phyloP scores from a whole-genome alignment of 2,797 vertebrate genomes.

The Megalops cyprinoides region DNA sequence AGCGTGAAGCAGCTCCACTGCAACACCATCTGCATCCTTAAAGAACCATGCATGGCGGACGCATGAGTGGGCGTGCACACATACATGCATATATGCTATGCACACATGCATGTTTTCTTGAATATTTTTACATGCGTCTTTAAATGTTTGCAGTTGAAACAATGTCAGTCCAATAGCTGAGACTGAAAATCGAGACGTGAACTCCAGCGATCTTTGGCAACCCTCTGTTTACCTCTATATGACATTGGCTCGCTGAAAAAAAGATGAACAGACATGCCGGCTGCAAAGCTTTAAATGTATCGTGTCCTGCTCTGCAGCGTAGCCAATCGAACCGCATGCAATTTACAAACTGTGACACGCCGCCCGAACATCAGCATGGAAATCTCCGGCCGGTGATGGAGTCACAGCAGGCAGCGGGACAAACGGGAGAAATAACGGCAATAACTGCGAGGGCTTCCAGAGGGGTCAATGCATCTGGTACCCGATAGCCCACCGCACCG shows the following conservation, averaged over 20 bases:
- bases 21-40: no score
- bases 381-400: slow-evolving; percentile 12
- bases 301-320: not conserved
- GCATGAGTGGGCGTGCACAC: no score
- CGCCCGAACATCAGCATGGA: slow-evolving; percentile 11
- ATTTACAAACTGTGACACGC: slow-evolving; percentile 2
- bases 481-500: not conserved
- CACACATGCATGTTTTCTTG: no score
- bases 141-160: slow-evolving; percentile 22
- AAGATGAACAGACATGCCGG: slow-evolving; percentile 15
- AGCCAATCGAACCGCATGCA: not conserved
- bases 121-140: no score
- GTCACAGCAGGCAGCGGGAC: not conserved
- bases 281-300: not conserved
- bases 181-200: not conserved
- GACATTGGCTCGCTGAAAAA: slow-evolving; percentile 37
- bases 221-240: no score
- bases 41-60: no score
- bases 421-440: slow-evolving; percentile 3
- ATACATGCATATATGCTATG: slow-evolving; percentile 43
- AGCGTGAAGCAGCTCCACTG: slow-evolving; percentile 78
- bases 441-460: not conserved
- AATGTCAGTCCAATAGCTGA: slow-evolving; percentile 29
- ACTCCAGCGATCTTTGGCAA: no score
- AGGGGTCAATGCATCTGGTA: not conserved